A percentile compares a stretch with the other conserved stretches of the same genome.
phyloP scores from a whole-genome alignment of 2,797 vertebrate genomes.

The Galagoides demidoff region DNA sequence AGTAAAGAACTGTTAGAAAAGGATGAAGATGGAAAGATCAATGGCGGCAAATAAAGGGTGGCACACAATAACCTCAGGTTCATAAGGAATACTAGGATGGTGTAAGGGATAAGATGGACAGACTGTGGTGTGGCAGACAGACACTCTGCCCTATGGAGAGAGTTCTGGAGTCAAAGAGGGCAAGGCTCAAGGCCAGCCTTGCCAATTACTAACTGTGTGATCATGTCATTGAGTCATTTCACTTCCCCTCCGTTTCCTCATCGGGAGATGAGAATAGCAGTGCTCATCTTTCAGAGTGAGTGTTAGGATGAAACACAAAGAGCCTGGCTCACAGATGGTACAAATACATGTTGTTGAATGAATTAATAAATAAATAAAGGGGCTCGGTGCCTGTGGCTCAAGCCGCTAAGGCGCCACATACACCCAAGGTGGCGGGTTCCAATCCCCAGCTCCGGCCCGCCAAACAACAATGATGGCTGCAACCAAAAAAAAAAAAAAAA shows the following conservation, averaged over 20 bases:
- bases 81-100: not conserved
- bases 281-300: not conserved
- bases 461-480: no score
- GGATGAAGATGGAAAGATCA: not conserved
- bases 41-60: not conserved
- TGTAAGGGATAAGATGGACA: not conserved
- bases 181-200: constrained; percentile 77
- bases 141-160: not conserved
- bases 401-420: no score
- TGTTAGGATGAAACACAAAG: constrained; percentile 52
- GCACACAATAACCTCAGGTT: not conserved
- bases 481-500: no score
- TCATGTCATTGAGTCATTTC: constrained; percentile 80
- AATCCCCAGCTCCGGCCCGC: no score
- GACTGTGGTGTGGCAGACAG: not conserved
- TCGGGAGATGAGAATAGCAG: constrained; percentile 51
- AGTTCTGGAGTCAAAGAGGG: not conserved
- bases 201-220: constrained; percentile 49
- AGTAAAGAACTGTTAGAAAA: constrained; percentile 22
- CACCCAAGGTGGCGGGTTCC: no score
- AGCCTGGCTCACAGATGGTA: constrained; percentile 74
- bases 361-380: not conserved
- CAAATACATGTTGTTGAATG: constrained; percentile 37
- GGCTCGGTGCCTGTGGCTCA: no score
- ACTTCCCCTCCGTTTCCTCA: constrained; percentile 71